These are phyloP conservation scores for Microcebus tavaratra DNA, from an alignment of 2,113 vertebrate species.

Conservation along the genomic window DNA sequence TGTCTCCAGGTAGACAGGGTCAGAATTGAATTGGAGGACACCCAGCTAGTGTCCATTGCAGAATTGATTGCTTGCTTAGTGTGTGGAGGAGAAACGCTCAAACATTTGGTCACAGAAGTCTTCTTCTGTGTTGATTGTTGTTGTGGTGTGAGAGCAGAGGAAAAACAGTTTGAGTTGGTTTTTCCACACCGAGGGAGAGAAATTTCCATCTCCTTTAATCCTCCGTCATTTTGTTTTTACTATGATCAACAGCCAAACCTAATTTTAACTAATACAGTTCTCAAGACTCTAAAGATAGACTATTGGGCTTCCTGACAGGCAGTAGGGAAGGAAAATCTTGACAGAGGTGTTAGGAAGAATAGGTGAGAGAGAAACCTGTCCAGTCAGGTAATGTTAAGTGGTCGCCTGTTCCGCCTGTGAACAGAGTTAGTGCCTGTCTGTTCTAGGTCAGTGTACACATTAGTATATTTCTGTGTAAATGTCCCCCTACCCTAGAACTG, in stretches of 20 bases:
- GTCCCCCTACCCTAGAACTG: neutral
- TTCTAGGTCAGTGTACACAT: neutral
- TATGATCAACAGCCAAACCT: neutral
- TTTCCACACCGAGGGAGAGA: neutral
- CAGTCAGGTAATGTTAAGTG: fast-evolving
- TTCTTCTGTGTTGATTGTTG: too few species aligned
- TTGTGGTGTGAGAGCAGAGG: too few species aligned
- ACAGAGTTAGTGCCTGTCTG: neutral
- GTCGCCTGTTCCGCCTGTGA: neutral
- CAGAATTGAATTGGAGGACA: too few species aligned
- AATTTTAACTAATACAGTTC: neutral
- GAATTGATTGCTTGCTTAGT: too few species aligned
- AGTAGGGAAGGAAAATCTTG: neutral
- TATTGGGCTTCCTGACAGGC: neutral
- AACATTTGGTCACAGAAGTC: too few species aligned
- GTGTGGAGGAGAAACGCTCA: too few species aligned
- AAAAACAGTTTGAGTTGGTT: too few species aligned
- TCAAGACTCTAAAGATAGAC: neutral
- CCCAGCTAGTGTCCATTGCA: too few species aligned
- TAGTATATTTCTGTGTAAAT: neutral
- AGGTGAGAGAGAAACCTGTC: neutral
- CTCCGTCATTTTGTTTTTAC: neutral
- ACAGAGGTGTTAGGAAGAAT: neutral
- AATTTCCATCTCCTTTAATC: neutral
- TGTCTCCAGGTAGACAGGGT: too few species aligned